These are phyloP conservation scores for Sipha flava DNA, from an alignment of 1,140 invertebrate species.

Conservation along the genomic window DNA sequence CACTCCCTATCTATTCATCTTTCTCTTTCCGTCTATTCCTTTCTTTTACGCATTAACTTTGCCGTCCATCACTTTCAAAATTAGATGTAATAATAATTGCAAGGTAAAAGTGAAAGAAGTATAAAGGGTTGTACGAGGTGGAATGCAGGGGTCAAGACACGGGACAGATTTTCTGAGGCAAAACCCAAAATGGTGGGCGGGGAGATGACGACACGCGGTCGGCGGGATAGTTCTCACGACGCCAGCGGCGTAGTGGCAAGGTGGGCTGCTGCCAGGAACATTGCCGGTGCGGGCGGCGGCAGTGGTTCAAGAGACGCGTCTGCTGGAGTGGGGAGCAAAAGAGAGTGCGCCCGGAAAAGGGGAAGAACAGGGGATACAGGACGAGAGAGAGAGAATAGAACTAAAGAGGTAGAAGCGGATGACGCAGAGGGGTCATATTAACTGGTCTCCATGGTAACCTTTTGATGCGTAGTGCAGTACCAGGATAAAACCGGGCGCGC, in stretches of 20 bases:
- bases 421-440: conserved; percentile 6
- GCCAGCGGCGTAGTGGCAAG: too few relatives aligned
- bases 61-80: background rate
- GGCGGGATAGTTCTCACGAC: too few relatives aligned
- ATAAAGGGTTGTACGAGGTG: background rate
- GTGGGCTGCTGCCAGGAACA: background rate
- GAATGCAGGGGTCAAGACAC: background rate
- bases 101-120: background rate
- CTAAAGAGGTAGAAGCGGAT: background rate
- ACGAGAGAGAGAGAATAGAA: background rate
- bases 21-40: background rate
- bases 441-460: conserved; percentile 25
- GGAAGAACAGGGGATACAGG: too few relatives aligned
- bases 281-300: background rate
- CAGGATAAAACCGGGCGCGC: conserved; percentile 20
- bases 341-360: too few relatives aligned
- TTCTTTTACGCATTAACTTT: background rate
- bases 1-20: background rate
- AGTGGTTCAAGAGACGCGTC: background rate
- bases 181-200: background rate
- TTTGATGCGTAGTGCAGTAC: conserved; percentile 25
- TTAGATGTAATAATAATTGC: background rate
- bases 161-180: conserved; percentile 1
- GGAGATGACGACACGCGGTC: background rate
- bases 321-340: too few relatives aligned